Conservation (phyloP, 2,888 invertebrate genomes). For the Bursaphelenchus okinawaensis region DNA sequence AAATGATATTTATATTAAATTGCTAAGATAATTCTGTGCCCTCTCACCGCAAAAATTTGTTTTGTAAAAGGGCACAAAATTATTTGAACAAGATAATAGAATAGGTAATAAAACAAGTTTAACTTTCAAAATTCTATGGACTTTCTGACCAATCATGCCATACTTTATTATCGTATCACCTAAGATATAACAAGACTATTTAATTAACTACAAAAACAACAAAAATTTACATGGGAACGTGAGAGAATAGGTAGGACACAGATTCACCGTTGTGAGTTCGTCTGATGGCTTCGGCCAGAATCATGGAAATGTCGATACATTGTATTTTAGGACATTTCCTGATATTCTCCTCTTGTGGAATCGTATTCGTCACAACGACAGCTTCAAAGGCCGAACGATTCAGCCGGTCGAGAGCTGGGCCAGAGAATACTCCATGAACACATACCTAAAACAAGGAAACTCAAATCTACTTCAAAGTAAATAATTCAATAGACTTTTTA, state of each 20-base stretch:
- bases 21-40: too few relatives aligned
- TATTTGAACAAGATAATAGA: too few relatives aligned
- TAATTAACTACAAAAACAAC: background rate
- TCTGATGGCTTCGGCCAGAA: constrained; percentile 94
- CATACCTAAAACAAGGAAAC: constrained; percentile 71
- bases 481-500: too few relatives aligned
- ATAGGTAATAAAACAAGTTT: too few relatives aligned
- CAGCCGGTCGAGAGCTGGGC: constrained; percentile 85
- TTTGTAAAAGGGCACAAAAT: too few relatives aligned
- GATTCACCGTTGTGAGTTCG: constrained; percentile 97
- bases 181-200: too few relatives aligned
- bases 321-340: constrained; percentile 81
- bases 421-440: constrained; percentile 91
- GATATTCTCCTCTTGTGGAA: constrained; percentile 90
- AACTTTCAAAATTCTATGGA: too few relatives aligned
- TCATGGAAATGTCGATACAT: constrained; percentile 98
- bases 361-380: constrained; percentile 90
- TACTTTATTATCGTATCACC: too few relatives aligned
- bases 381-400: constrained; percentile 88
- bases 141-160: too few relatives aligned
- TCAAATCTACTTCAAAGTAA: background rate
- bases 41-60: too few relatives aligned
- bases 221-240: background rate
- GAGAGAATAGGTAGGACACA: constrained; percentile 89
- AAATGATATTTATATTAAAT: too few relatives aligned